Evolutionary conservation across 2,888 invertebrate genomes (phyloP).

Genomic region (Drosophila monieri): DNA sequence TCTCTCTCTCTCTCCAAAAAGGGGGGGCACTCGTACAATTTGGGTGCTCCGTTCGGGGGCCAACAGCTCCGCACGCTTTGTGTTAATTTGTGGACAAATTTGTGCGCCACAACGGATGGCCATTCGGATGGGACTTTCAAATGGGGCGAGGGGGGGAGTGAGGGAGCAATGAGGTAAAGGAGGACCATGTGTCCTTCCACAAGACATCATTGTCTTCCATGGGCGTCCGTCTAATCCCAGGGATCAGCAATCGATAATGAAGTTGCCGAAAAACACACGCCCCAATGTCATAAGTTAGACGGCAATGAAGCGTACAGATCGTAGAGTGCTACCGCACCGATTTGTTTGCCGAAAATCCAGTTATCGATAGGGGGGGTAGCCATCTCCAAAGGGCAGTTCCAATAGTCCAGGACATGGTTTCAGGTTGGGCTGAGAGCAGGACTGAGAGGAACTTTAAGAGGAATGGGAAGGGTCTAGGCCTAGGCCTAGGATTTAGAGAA

Average conservation of each 20-base stretch:
- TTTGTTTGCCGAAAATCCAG: neutral
- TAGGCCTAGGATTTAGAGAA: too few species aligned
- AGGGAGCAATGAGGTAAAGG: neutral
- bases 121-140: neutral
- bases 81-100: constrained; percentile 79
- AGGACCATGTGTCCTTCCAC: constrained; percentile 7
- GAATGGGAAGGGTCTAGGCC: too few species aligned
- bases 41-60: constrained; percentile 53
- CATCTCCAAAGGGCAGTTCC: too few species aligned
- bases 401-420: too few species aligned
- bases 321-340: neutral
- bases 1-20: neutral
- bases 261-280: constrained; percentile 74
- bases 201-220: constrained; percentile 49
- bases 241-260: constrained; percentile 78
- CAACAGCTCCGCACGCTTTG: constrained; percentile 54
- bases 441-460: too few species aligned
- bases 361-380: neutral
- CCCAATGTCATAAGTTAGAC: constrained; percentile 68
- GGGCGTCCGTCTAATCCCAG: constrained; percentile 63
- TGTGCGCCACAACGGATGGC: constrained; percentile 70
- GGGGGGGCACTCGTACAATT: constrained; percentile 59
- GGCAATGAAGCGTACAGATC: constrained; percentile 21
- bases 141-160: too few species aligned
- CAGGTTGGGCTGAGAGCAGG: too few species aligned